Evolutionary conservation across 1,140 invertebrate genomes (phyloP).

Genomic region (Diuraphis noxia): DNA sequence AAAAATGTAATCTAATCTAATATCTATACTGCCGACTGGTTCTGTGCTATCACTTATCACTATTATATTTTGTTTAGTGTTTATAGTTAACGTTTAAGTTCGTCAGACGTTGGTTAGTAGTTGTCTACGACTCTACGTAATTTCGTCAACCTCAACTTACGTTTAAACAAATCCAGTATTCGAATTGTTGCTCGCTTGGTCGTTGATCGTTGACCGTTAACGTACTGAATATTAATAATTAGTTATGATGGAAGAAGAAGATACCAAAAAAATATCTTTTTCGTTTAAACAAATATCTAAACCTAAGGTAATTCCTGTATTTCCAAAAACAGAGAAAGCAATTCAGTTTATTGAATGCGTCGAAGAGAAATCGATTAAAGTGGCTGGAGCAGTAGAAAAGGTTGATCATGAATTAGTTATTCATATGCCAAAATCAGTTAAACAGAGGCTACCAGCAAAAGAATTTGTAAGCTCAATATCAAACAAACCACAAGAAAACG

Average conservation of each 20-base stretch:
- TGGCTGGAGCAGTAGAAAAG: slow-evolving; percentile 54
- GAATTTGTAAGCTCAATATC: not conserved
- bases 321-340: slow-evolving; percentile 59
- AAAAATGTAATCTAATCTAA: no score
- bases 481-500: slow-evolving; percentile 14
- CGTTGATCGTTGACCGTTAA: not conserved
- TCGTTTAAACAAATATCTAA: slow-evolving; percentile 73
- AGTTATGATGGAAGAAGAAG: slow-evolving; percentile 61
- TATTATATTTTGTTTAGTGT: not conserved
- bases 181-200: no score
- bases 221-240: not conserved
- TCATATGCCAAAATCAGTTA: slow-evolving; percentile 53
- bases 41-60: not conserved
- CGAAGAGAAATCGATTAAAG: slow-evolving; percentile 74
- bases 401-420: slow-evolving; percentile 54
- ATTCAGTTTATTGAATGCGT: slow-evolving; percentile 74
- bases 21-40: no score
- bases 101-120: no score
- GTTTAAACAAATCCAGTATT: slow-evolving; percentile 1
- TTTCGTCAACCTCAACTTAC: not conserved
- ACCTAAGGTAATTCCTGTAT: slow-evolving; percentile 62
- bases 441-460: not conserved
- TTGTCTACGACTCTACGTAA: no score
- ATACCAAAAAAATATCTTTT: slow-evolving; percentile 76
- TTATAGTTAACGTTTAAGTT: no score